Evolutionary conservation across 1,140 invertebrate species (phyloP).

Genomic region (Ceratina japonica): DNA sequence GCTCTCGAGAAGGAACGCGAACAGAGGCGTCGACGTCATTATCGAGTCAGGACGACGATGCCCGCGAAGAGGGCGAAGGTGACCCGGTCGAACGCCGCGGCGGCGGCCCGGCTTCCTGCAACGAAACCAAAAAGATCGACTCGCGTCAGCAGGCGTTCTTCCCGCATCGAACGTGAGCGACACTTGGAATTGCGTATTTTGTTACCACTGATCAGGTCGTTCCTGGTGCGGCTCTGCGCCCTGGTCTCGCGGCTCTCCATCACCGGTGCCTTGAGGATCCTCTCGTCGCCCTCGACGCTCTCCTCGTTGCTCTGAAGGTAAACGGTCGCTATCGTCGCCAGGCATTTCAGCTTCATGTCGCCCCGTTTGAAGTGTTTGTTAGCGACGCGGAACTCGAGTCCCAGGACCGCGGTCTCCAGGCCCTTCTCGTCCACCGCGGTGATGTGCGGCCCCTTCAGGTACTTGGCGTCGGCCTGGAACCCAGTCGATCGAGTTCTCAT

Average conservation of each 20-base stretch:
- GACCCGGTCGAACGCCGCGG: slow-evolving; percentile 41
- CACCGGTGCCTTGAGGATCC: slow-evolving; percentile 82
- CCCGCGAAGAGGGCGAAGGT: slow-evolving; percentile 38
- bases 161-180: no score
- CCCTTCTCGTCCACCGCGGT: slow-evolving; percentile 75
- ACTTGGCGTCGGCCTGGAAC: slow-evolving; percentile 79
- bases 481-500: not conserved
- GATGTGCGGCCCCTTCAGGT: slow-evolving; percentile 77
- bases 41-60: slow-evolving; percentile 50
- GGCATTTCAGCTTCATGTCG: slow-evolving; percentile 92
- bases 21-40: slow-evolving; percentile 52
- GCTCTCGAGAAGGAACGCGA: slow-evolving; percentile 56
- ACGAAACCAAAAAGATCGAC: no score
- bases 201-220: slow-evolving; percentile 66
- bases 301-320: slow-evolving; percentile 92
- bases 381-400: slow-evolving; percentile 86
- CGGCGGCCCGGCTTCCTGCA: slow-evolving; percentile 17
- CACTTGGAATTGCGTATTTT: not conserved
- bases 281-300: slow-evolving; percentile 86
- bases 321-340: slow-evolving; percentile 90
- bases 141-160: no score
- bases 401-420: slow-evolving; percentile 86
- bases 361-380: slow-evolving; percentile 88
- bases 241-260: slow-evolving; percentile 83
- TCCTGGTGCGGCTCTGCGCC: slow-evolving; percentile 72